Base-by-base conservation (phyloP, 2,888 invertebrate species). In the Hypomecis atomaria region DNA sequence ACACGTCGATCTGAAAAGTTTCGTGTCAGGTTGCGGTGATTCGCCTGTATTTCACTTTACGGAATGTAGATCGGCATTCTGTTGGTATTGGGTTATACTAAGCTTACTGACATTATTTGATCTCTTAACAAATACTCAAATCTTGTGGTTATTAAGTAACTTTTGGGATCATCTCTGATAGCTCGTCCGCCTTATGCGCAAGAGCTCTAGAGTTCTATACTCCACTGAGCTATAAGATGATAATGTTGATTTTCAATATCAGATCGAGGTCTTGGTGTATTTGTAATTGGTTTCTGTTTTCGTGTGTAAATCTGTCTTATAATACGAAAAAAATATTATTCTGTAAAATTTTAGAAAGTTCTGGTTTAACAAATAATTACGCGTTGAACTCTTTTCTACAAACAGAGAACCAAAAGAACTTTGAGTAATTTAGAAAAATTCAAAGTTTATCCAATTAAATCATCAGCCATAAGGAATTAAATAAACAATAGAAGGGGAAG, bases 1-100 rank as follows among this genome's bases (percentile, higher is more conserved):
- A 83, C 81, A 84, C 79, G 85, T 85, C 80, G 83, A 83, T 83
- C 76, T 84, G 71, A 72, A 76, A 86, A 86, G 79, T 85, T 85
- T 73, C 63, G 73, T 80, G 82, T 79, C 83, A 83, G 83, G 80
- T 81, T 86, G 85, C 75, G 83, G 85, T 79, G 79, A 81, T 83
- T 82, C 73, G 77, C 81, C 79, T 79, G 79, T 83, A 79, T 84
- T 81, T 81, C 76, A 81, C 75, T 78, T 77, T 71, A 73, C 65
- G 76, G 77, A 78, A 82, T 85, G 81, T 82, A 80, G 76, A 83
- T 75, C 47, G 59, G 44, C 58, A 58, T 71, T 69, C 75, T 75
- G 72, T 73, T 74, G 50, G 54, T 65, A 62, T 66, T 56, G 64
- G 60, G 56, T 44, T 77, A 73, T 77, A 75, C 73, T 73, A 72